Conservation (phyloP, 92 coral and sea anemone species). For the Parazoanthus swiftii region DNA sequence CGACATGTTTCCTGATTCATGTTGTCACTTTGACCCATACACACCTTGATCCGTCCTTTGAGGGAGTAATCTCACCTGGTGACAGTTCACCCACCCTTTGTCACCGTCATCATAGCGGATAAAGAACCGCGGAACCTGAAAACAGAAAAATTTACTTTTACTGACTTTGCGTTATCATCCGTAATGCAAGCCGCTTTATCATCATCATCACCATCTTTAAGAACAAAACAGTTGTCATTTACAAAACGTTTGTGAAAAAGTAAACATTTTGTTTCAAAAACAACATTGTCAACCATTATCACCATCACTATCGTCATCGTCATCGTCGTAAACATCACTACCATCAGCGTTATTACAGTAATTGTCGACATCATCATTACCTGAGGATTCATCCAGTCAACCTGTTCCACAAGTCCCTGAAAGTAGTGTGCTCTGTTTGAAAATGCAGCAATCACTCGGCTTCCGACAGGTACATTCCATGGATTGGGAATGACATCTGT, state of each 20-base stretch:
- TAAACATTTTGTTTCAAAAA: no score
- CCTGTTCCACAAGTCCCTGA: slow-evolving; percentile 58
- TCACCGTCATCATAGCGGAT: slow-evolving; percentile 66
- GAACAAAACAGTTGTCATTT: no score
- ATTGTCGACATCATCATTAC: background rate
- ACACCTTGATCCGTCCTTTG: slow-evolving; percentile 55
- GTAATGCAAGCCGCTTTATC: no score
- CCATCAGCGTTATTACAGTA: no score
- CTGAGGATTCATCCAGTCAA: slow-evolving; percentile 47
- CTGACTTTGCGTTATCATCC: no score
- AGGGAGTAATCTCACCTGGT: slow-evolving; percentile 57
- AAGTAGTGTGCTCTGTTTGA: slow-evolving; percentile 42
- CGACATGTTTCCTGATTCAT: background rate
- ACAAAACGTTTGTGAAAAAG: no score
- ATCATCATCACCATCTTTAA: no score
- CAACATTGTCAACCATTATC: no score
- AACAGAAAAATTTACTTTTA: no score
- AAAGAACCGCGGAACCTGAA: slow-evolving; percentile 46
- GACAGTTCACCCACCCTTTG: slow-evolving; percentile 59
- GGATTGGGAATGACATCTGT: slow-evolving; percentile 55
- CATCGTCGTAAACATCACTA: no score
- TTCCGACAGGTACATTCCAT: slow-evolving; percentile 53
- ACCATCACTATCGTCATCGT: no score
- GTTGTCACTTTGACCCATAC: background rate
- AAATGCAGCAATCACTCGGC: slow-evolving; percentile 58